Evolutionary conservation across 2,797 vertebrate species (phyloP), one percentile per base, ranked within the genome.

Genomic region (Macropodus opercularis): DNA sequence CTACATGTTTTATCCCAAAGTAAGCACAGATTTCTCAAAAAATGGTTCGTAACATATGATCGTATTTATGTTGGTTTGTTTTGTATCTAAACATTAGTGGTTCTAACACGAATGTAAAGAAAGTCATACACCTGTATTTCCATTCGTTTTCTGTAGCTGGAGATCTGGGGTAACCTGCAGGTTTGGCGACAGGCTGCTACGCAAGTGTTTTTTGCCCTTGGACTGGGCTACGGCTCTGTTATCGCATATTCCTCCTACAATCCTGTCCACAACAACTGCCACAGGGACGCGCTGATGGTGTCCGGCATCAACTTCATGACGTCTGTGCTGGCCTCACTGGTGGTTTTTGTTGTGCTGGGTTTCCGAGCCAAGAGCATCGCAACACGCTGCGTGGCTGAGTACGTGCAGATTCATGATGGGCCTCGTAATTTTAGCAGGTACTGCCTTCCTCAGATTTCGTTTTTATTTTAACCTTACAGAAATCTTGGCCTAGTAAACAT

Each of bases 211-310:
- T 98, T 98, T 63, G 96, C 97, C 44, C 93, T 99, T 15, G 96
- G 97, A 54, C 90, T 99, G 80, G 97, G 97, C 69, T 99, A 98
- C 46, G 97, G 97, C 74, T 98, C 97, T 1, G 95, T 98, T 69
- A 98, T 98, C 40, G 97, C 97, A 2, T 99, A 98, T 89, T 99
- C 97, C 65, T 98, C 97, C 89, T 99, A 98, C 91, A 99, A 98
- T 88, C 97, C 96, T 48, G 85, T 94, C 81, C 89, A 98, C 88
- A 99, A 98, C 93, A 98, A 98, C 92, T 99, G 97, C 89, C 96
- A 99, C 91, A 94, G 96, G 35, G 96, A 99, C 36, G 95, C 96
- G 26, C 88, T 98, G 50, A 91, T 98, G 88, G 97, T 99, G 75
- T 96, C 97, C 52, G 73, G 92, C 76, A 95, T 99, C 92, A 99